A percentile compares a stretch with the other conserved stretches of the same genome.
phyloP scores from a whole-genome alignment of 2,888 invertebrate genomes.

The Drosophila borealis region DNA sequence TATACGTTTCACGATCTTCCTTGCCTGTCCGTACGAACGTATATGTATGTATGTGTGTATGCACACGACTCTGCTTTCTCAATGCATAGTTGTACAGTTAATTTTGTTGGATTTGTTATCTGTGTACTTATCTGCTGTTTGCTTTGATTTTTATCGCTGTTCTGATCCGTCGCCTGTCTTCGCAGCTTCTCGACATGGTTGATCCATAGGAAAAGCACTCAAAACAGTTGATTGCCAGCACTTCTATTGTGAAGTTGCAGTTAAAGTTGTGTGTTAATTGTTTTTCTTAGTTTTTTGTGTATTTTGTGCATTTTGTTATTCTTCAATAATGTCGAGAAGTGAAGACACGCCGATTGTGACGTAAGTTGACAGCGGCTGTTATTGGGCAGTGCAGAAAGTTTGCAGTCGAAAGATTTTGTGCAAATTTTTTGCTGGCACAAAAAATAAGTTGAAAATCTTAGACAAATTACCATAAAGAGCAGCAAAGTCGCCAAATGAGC shows the following conservation, averaged over 20 bases:
- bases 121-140: constrained; percentile 63
- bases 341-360: constrained; percentile 78
- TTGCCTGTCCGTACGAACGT: not conserved
- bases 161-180: constrained; percentile 21
- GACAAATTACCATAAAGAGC: constrained; percentile 69
- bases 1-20: not conserved
- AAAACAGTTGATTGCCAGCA: constrained; percentile 37
- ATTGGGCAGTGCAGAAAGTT: constrained; percentile 5
- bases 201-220: constrained; percentile 24
- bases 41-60: constrained; percentile 9
- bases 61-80: constrained; percentile 44
- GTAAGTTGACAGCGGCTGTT: constrained; percentile 63
- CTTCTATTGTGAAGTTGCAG: constrained; percentile 38
- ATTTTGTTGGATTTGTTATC: constrained; percentile 50
- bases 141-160: constrained; percentile 55
- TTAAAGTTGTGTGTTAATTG: constrained; percentile 17
- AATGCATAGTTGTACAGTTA: constrained; percentile 37
- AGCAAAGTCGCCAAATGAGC: constrained; percentile 70
- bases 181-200: constrained; percentile 36
- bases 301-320: constrained; percentile 23
- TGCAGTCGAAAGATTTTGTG: not conserved
- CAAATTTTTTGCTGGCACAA: constrained; percentile 34
- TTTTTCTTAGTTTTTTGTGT: constrained; percentile 8
- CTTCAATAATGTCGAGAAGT: constrained; percentile 62
- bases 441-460: constrained; percentile 41